Conservation (phyloP, 2,888 invertebrate species). For the Dorcus parallelipipedus region DNA sequence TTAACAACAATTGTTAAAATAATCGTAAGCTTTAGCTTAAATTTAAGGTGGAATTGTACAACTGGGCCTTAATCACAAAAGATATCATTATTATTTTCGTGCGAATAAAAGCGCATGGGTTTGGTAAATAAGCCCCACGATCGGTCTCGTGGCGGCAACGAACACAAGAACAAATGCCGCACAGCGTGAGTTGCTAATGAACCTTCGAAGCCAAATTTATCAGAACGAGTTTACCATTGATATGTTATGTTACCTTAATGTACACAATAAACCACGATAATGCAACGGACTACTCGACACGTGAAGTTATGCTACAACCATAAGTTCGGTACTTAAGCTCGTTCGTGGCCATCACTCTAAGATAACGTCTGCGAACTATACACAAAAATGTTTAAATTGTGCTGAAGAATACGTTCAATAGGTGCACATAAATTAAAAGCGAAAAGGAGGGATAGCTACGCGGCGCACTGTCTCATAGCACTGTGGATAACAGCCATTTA, state of each 20-base stretch:
- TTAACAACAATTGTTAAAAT: too few relatives aligned
- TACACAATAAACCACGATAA: conserved; percentile 41
- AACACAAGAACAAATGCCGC: conserved; percentile 23
- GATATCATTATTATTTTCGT: conserved; percentile 18
- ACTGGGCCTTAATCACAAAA: neutral
- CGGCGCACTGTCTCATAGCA: too few relatives aligned
- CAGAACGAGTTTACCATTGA: conserved; percentile 35
- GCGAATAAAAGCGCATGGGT: conserved; percentile 19
- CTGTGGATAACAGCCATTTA: too few relatives aligned
- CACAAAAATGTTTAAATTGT: conserved; percentile 1
- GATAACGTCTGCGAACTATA: conserved; percentile 4
- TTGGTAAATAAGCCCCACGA: conserved; percentile 21
- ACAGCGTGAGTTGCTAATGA: conserved; percentile 37
- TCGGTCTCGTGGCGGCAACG: conserved; percentile 22
- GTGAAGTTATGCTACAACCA: conserved; percentile 27
- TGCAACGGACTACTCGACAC: conserved; percentile 23
- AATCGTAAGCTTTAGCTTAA: too few relatives aligned
- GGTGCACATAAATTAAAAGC: neutral
- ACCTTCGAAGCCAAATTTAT: conserved; percentile 39
- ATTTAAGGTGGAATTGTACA: too few relatives aligned
- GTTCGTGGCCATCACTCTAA: conserved; percentile 4
- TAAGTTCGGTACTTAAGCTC: conserved; percentile 12
- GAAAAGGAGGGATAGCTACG: neutral
- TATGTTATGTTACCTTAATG: conserved; percentile 31
- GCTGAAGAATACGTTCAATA: neutral